Conservation (phyloP, 2,888 invertebrate species). For the Aspidiotus destructor region DNA sequence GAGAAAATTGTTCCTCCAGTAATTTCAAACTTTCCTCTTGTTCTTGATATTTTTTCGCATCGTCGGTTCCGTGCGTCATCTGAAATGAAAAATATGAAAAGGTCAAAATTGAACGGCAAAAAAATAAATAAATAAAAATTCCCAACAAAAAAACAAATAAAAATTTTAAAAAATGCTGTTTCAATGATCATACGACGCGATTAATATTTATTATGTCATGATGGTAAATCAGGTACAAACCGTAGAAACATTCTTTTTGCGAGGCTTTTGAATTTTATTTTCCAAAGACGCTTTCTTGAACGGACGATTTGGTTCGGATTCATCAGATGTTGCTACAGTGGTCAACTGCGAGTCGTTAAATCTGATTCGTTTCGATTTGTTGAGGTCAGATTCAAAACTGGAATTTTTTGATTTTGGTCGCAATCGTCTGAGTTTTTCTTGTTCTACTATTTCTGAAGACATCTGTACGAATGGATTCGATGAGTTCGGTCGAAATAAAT, state of each 20-base stretch:
- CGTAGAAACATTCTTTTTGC: no score
- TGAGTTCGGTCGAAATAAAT: no score
- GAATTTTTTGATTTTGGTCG: neutral
- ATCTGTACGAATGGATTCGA: neutral
- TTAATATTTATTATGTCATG: no score
- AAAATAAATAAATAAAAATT: no score
- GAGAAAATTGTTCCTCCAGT: conserved; percentile 7
- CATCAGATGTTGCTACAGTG: conserved; percentile 11
- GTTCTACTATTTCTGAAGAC: conserved; percentile 1
- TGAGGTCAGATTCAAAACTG: neutral
- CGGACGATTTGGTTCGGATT: conserved; percentile 7
- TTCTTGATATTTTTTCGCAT: no score
- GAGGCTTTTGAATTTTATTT: neutral
- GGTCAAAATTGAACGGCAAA: neutral
- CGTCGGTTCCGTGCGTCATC: neutral
- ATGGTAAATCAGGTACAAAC: no score
- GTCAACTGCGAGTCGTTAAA: conserved; percentile 16
- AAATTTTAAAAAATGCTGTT: neutral
- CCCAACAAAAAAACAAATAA: no score
- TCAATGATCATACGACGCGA: neutral
- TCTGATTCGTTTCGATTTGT: conserved; percentile 20
- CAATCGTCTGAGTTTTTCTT: neutral
- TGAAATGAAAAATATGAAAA: conserved; percentile 7
- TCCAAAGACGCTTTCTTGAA: neutral
- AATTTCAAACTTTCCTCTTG: neutral